Conservation (phyloP, 2,113 vertebrate genomes). For the Labeo catla region DNA sequence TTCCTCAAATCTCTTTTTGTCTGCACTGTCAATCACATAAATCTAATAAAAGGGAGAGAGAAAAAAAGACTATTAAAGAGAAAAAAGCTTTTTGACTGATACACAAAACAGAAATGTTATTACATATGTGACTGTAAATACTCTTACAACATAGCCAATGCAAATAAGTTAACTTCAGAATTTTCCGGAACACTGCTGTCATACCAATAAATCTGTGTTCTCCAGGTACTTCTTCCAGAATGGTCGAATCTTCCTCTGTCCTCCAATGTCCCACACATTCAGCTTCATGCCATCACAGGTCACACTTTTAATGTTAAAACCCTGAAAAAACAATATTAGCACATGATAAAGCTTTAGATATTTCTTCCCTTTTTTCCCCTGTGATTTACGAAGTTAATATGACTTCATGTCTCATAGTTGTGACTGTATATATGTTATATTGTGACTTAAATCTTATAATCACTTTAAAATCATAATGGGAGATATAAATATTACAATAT, state of each 20-base stretch:
- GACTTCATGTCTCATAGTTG: no score
- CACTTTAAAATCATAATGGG: background rate
- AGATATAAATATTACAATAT: background rate
- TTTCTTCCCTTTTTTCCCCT: background rate
- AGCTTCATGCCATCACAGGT: slow-evolving; percentile 75
- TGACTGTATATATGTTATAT: no score
- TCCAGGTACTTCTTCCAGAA: slow-evolving; percentile 82
- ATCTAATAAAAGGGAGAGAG: slow-evolving; percentile 71
- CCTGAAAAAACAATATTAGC: slow-evolving; percentile 60
- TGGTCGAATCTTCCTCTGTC: slow-evolving; percentile 74
- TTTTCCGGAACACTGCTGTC: background rate
- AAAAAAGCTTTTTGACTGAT: background rate
- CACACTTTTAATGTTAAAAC: slow-evolving; percentile 80
- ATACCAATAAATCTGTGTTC: slow-evolving; percentile 78
- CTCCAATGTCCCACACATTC: slow-evolving; percentile 79
- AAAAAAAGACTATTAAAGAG: background rate
- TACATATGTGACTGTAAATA: background rate
- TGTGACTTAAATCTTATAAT: no score
- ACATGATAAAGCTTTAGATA: background rate
- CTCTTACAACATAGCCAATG: background rate
- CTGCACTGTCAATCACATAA: slow-evolving; percentile 89
- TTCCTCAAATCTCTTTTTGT: slow-evolving; percentile 90
- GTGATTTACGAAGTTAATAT: background rate
- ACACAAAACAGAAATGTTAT: background rate
- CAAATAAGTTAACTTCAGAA: background rate